Conservation (phyloP, 2,797 vertebrate genomes). For the Urophycis tenuis region DNA sequence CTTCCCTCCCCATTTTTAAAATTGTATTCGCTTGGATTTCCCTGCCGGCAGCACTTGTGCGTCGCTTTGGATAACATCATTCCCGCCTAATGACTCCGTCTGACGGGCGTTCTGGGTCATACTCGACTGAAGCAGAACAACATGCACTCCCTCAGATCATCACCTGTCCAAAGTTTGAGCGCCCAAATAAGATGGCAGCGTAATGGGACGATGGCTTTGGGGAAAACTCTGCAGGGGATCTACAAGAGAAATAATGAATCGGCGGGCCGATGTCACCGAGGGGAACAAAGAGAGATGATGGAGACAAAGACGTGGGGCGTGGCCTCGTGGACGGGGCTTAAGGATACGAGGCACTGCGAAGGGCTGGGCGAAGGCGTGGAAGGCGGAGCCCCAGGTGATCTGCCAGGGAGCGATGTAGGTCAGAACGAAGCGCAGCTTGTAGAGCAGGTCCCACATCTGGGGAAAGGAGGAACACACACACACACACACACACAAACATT, state of each 20-base stretch:
- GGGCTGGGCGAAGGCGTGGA: constrained; percentile 97
- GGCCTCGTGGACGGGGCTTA: constrained; percentile 23
- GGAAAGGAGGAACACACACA: constrained; percentile 21
- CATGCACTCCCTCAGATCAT: background rate
- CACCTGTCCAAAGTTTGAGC: background rate
- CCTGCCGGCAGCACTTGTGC: too few relatives aligned
- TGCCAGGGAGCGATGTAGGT: constrained; percentile 99
- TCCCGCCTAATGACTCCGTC: background rate
- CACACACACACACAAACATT: too few relatives aligned
- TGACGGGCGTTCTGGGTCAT: background rate
- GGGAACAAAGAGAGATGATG: too few relatives aligned
- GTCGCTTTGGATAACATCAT: background rate
- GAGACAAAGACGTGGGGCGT: background rate
- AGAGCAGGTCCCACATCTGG: constrained; percentile 95
- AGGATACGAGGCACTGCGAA: constrained; percentile 99
- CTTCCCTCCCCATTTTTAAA: background rate
- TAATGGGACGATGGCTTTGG: background rate
- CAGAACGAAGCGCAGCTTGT: constrained; percentile 93
- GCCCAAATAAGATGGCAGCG: background rate
- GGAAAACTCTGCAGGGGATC: background rate
- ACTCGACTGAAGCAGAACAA: background rate
- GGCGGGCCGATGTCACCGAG: too few relatives aligned
- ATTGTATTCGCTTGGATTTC: background rate
- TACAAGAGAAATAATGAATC: too few relatives aligned
- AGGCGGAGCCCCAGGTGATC: constrained; percentile 98